These are phyloP conservation scores for Pangasius larnaudii DNA, from an alignment of 2,797 vertebrate genomes.

Conservation along the genomic window DNA sequence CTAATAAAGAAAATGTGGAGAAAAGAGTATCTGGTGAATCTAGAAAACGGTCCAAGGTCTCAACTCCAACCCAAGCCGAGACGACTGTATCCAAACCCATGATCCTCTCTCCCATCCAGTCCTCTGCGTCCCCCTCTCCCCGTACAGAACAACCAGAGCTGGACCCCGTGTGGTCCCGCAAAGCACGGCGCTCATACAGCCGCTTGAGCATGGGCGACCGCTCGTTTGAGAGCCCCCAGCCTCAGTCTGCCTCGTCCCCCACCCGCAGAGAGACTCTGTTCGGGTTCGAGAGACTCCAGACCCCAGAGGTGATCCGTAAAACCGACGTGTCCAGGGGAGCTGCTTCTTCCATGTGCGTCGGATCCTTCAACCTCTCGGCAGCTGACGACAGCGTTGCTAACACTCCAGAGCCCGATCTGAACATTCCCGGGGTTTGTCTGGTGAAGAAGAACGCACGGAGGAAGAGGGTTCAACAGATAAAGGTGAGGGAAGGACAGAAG, in stretches of 20 bases:
- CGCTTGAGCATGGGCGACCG: conserved; percentile 64
- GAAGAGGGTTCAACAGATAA: conserved; percentile 69
- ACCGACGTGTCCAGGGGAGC: conserved; percentile 34
- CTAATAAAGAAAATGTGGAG: conserved; percentile 59
- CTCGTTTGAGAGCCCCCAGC: conserved; percentile 54
- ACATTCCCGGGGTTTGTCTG: conserved; percentile 75
- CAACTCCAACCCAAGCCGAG: conserved; percentile 42
- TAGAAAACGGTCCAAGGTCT: conserved; percentile 46
- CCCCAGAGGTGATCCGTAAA: conserved; percentile 58
- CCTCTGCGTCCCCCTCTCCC: conserved; percentile 16
- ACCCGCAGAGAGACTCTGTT: conserved; percentile 68
- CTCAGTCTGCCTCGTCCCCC: conserved; percentile 54
- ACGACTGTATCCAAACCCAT: conserved; percentile 23
- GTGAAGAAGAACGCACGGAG: conserved; percentile 72
- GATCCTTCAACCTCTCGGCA: conserved; percentile 51
- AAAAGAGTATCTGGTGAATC: conserved; percentile 33
- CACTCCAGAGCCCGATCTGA: conserved; percentile 59
- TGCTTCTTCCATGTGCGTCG: conserved; percentile 33
- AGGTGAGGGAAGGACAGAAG: conserved; percentile 63
- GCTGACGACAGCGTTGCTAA: conserved; percentile 41
- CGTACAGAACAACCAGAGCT: conserved; percentile 17
- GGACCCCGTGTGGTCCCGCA: conserved; percentile 71
- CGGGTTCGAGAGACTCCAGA: conserved; percentile 73
- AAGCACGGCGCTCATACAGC: conserved; percentile 80
- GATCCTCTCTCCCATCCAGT: conserved; percentile 55